Evolutionary conservation across 2,888 invertebrate species (phyloP), one percentile per base, ranked within the genome.

Genomic region (Linnaemya tessellans): DNA sequence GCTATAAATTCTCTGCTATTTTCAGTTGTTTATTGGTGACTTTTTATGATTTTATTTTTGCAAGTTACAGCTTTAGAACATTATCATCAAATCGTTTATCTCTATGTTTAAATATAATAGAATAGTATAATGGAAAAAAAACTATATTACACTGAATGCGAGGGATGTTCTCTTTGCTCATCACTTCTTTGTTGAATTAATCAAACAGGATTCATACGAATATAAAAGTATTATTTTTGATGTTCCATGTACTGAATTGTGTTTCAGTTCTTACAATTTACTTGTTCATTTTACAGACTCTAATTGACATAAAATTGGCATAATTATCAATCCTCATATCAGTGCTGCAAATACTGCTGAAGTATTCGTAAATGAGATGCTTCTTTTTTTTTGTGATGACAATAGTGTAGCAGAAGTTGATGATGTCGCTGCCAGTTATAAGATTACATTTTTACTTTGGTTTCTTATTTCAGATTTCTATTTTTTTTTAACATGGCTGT

Each of bases 341-440:
- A 3, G 1, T 3, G 15, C 9, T 15, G 30, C 5, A 5, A 20
- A 15, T 13, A 22, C 38, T 11, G 30, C 15, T 9, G 35, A 25
- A 18, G 46, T 56, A 41, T 46, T 67, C 22, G 58, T 30, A 22
- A 67, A 49, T 22, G 38, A 18, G 15, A n/a, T 46, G 46, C 4
- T 11, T 35, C n/a, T n/a, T 30, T 58, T 38, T 67, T 25, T 58
- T 49, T 15, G 25, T 75, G 75, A 56, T 41, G 64, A 78, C 38
- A 58, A 74, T n/a, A 30, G 18, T 22, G 58, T 49, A 58, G 65
- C 60, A 71, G 67, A 54, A n/a, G 77, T 54, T 84, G 78, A 64
- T 74, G 84, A 73, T 81, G 84, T 78, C 84, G 84, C 68, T 81
- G 84, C 81, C 84, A 84, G 81, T 79, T 68, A 73, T 35, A 46